These are phyloP conservation scores for Drosophila helvetica DNA, from an alignment of 2,888 invertebrate species.

Conservation along the genomic window DNA sequence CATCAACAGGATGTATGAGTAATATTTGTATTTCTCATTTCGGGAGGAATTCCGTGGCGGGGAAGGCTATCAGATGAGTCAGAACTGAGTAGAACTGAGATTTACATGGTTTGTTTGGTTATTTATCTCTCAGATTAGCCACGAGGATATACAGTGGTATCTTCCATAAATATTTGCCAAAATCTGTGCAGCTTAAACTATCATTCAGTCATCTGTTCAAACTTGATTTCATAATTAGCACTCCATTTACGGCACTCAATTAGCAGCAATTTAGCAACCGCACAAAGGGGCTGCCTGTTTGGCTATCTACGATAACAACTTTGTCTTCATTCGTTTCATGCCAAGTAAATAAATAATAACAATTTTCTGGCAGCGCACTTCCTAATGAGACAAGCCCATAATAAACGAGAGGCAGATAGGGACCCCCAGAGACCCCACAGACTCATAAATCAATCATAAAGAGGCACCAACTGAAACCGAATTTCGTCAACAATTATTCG, in stretches of 20 bases:
- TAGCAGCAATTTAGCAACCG: slow-evolving; percentile 43
- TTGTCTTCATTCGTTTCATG: slow-evolving; percentile 22
- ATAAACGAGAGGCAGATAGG: slow-evolving; percentile 17
- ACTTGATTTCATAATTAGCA: slow-evolving; percentile 35
- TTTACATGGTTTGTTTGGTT: too few relatives aligned
- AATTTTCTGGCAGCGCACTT: slow-evolving; percentile 13
- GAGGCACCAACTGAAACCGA: slow-evolving; percentile 18
- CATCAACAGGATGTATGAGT: slow-evolving; percentile 52
- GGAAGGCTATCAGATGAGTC: not conserved
- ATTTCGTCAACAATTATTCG: slow-evolving; percentile 19
- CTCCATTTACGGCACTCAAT: slow-evolving; percentile 38
- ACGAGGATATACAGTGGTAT: not conserved
- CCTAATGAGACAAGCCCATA: slow-evolving; percentile 40
- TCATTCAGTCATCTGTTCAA: not conserved
- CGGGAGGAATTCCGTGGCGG: not conserved
- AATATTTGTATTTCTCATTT: slow-evolving; percentile 10
- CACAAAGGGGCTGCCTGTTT: slow-evolving; percentile 50
- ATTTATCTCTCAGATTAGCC: not conserved
- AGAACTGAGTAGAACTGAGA: not conserved
- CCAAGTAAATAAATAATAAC: slow-evolving; percentile 34
- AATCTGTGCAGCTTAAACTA: not conserved
- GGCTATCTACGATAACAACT: slow-evolving; percentile 21
- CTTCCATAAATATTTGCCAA: not conserved
- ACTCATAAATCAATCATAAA: slow-evolving; percentile 38
- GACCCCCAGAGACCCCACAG: slow-evolving; percentile 2